Evolutionary conservation across 2,888 invertebrate genomes (phyloP).

Genomic region (Fabriciana adippe): DNA sequence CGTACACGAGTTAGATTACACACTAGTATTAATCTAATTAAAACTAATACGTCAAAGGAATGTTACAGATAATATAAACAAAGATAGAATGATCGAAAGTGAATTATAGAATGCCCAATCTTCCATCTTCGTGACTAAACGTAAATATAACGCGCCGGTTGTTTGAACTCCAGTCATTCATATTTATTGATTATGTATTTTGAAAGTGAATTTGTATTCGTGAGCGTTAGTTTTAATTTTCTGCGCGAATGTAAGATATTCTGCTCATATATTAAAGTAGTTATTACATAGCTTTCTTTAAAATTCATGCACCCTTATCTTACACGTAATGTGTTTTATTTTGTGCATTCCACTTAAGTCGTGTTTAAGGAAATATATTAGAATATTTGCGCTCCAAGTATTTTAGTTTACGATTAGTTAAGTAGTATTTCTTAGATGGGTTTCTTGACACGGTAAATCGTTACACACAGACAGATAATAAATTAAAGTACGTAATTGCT

Average conservation of each 20-base stretch:
- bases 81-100: constrained; percentile 17
- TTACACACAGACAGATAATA: no score
- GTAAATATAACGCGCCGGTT: constrained; percentile 21
- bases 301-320: background rate
- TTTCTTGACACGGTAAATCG: no score
- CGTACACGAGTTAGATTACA: no score
- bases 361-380: constrained; percentile 7
- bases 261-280: background rate
- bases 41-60: no score
- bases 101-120: constrained; percentile 13
- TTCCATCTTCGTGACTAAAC: constrained; percentile 8
- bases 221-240: constrained; percentile 8
- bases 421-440: no score
- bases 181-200: constrained; percentile 33
- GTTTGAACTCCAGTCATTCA: constrained; percentile 33
- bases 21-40: no score
- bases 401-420: no score
- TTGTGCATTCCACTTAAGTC: background rate
- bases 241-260: background rate
- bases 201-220: constrained; percentile 29
- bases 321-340: background rate
- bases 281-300: constrained; percentile 4
- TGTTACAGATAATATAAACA: background rate
- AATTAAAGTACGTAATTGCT: no score
- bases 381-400: no score